Evolutionary conservation across 2,888 invertebrate species (phyloP), one percentile per base, ranked within the genome.

Genomic region (Azorinus chamasolen): DNA sequence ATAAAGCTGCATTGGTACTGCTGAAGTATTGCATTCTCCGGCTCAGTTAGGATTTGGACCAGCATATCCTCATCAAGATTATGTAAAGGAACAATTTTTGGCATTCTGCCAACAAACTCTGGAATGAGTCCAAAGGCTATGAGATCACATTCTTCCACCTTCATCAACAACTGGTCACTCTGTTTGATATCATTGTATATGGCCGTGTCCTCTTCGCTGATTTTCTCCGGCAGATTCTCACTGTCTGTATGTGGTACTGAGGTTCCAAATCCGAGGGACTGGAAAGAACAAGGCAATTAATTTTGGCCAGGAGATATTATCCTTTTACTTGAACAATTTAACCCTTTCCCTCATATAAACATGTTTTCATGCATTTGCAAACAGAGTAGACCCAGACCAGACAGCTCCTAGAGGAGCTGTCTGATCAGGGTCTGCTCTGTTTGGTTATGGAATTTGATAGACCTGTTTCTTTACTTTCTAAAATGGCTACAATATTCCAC

Each of bases 61-160:
- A 88, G 61, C 63, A 65, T 75, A 5, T 79, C 79, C 25, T 80
- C 79, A 41, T 53, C 65, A 4, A 88, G 70, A 8, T 75, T 73
- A 41, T 86, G 68, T 22, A 88, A 55, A 6, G 81, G 54, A 1
- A 81, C 87, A 46, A 84, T 61, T 14, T 85, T 73, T 10, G 87
- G 85, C 57, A 87, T 72, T 18, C 87, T 70, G 14, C 86, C 86
- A 14, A 87, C 76, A 79, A 87, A 85, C 64, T 87, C 87, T 16
- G 87, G 87, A 48, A 87, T 83, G 41, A 87, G 50, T 48, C 87
- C 87, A 73, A 73, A 87, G 24, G 68, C 58, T 14, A 85, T 72
- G 24, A 87, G 55, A 63, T 87, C 87, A 8, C 27, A 14, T 18
- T 54, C 72, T 25, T 72, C 72, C 5, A 73, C 72, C 18, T 14